Conservation (phyloP, 2,888 invertebrate genomes). For the Phanerotoma sp. region DNA sequence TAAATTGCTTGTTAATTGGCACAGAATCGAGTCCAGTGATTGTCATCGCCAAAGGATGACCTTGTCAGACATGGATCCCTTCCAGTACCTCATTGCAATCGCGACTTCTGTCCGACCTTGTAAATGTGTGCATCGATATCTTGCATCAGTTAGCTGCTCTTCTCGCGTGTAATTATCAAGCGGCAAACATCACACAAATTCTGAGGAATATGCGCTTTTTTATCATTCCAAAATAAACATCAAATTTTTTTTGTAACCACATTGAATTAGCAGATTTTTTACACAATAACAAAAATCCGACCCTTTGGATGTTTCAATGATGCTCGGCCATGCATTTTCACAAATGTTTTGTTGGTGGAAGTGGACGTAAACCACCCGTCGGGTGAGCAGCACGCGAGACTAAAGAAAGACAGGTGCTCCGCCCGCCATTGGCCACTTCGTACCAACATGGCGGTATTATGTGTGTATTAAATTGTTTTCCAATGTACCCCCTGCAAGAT, state of each 20-base stretch:
- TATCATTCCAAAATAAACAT: too few relatives aligned
- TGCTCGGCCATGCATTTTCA: constrained; percentile 26
- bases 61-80: constrained; percentile 33
- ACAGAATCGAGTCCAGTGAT: constrained; percentile 31
- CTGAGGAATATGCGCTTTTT: too few relatives aligned
- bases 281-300: too few relatives aligned
- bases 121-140: constrained; percentile 16
- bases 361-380: constrained; percentile 47
- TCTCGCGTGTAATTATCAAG: constrained; percentile 14
- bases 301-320: too few relatives aligned
- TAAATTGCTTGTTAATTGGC: constrained; percentile 41
- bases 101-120: constrained; percentile 18
- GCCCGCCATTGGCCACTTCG: constrained; percentile 56
- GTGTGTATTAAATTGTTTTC: constrained; percentile 45
- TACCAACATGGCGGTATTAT: constrained; percentile 51
- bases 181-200: constrained; percentile 17
- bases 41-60: constrained; percentile 36
- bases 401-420: constrained; percentile 56
- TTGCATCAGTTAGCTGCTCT: constrained; percentile 13
- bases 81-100: constrained; percentile 8
- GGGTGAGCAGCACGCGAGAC: constrained; percentile 43
- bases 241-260: too few relatives aligned
- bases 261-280: too few relatives aligned
- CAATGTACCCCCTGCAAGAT: not conserved
- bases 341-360: constrained; percentile 35